Base-by-base conservation (phyloP, 2,797 vertebrate genomes). In the Poecilia gillii region DNA sequence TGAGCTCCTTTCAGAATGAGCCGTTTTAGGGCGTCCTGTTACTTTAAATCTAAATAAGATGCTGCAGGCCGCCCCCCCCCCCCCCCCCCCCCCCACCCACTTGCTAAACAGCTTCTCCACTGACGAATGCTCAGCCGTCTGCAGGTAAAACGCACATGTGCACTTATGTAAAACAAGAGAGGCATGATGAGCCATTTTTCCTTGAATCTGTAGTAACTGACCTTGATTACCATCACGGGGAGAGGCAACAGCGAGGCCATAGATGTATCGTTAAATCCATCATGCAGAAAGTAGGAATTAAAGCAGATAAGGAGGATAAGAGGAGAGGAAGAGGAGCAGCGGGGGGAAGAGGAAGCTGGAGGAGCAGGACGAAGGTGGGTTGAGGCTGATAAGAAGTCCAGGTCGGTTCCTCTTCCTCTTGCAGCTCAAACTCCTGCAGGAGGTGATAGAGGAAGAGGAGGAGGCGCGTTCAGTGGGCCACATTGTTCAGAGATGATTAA, bases 401-500 rank as follows among this genome's bases (percentile, higher is more conserved):
- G 55, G 41, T 47, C 59, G 77, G 72, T 79, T 82, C 81, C 73
- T 87, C 62, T 68, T 76, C 77, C 79, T 88, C 66, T 75, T 64
- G 72, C 73, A 77, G 51, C 79, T 77, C 49, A 8, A 31, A 75
- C 76, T 82, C 64, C 82, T 78, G 84, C 82, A 87, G 83, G 81
- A 87, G 85, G 53, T 68, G 83, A 66, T 66, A 72, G 80, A 78
- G 43, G 75, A 73, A n/a, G 78, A 78, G 47, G 83, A 82, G 64
- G 79, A 83, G 80, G 87, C 18, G 64, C 57, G 51, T 81, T 93
- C 85, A 91, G 84, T 86, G 83, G 90, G 85, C 83, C 85, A 89
- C 88, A 93, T 94, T 94, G 94, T 94, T 90, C 90, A 83, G 87
- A 92, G 92, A 94, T 93, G 90, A 93, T 94, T 91, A 94, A 93